Conservation (phyloP, 2,888 invertebrate species). For the Zaprionus lineosus region DNA sequence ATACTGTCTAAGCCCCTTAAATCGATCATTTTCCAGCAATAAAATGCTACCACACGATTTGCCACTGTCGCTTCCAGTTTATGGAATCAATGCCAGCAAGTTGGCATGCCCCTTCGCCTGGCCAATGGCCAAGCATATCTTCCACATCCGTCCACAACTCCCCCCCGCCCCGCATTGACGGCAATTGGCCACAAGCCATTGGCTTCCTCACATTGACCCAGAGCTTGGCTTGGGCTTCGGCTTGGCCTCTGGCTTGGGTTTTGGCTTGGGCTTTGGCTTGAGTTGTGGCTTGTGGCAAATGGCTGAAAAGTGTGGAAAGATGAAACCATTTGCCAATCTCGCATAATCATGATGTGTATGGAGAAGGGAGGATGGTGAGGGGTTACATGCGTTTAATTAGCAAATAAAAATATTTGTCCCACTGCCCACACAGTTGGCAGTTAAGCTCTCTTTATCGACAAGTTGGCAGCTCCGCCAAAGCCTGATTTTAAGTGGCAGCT, state of each 20-base stretch:
- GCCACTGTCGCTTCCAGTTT: not conserved
- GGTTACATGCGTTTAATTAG: too few species aligned
- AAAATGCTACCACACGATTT: constrained; percentile 24
- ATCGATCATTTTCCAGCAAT: constrained; percentile 34
- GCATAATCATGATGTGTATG: too few species aligned
- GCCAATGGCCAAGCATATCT: constrained; percentile 31
- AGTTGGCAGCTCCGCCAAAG: not conserved
- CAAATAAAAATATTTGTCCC: too few species aligned
- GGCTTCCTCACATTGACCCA: too few species aligned
- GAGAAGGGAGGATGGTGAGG: too few species aligned
- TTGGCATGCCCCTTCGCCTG: constrained; percentile 5
- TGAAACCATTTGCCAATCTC: too few species aligned
- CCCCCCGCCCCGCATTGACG: constrained; percentile 23
- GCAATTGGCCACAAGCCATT: constrained; percentile 28
- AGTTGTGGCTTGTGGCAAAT: not conserved
- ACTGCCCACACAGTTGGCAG: too few species aligned
- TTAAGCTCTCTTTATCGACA: too few species aligned
- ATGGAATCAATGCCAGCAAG: not conserved
- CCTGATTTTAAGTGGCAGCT: not conserved
- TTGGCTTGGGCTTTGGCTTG: not conserved
- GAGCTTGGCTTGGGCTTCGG: too few species aligned
- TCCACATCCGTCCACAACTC: constrained; percentile 42
- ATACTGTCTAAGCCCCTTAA: constrained; percentile 35
- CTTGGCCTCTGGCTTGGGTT: too few species aligned
- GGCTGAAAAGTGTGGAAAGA: too few species aligned